Base-by-base conservation (phyloP, 1,140 invertebrate genomes). In the Cyclargus thomasi region DNA sequence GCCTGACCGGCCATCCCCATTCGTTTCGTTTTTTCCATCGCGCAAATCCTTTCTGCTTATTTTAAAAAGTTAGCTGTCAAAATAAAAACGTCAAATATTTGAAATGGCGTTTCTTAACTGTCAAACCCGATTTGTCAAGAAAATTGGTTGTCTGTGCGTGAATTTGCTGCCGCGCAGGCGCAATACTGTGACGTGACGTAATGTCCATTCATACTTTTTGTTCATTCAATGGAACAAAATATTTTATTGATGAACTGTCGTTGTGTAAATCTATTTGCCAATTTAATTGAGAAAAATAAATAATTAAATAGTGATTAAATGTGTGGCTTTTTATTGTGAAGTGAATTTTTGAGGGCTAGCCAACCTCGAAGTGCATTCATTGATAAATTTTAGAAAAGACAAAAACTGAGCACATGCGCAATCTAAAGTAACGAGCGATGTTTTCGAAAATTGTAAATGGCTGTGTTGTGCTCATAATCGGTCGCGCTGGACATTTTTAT, bases 151-250 rank as follows among this genome's bases (percentile, higher is more conserved):
- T 71, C 73, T 77, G 68, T 75, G 69, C 55, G 69, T 70, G 70
- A 74, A 73, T 73, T 67, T 74, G 74, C 76, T 73, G 75, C 76
- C 84, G 86, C 86, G 86, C 87, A 90, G 76, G 85, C 85, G 87
- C 85, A 83, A 80, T 81, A 76, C 84, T 79, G 80, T 83, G 82
- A 86, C 81, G 86, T 90, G 87, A 90, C 87, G 87, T 90, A 88
- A 90, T 90, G 77, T 82, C 82, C 87, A 90, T 90, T 90, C 86
- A 90, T 90, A 82, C 78, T 87, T 90, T 88, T 87, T 90, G 80
- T 88, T 87, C 86, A 87, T 87, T 88, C 78, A 90, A 78, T 77
- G 79, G 78, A 77, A 76, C 78, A 77, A 85, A 83, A 80, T 79
- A 82, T 80, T 82, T 82, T 78, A 74, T 80, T 81, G 78, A 81